Evolutionary conservation across 2,797 vertebrate species (phyloP), one percentile per base, ranked within the genome.

Genomic region (Peromyscus melanophrys): DNA sequence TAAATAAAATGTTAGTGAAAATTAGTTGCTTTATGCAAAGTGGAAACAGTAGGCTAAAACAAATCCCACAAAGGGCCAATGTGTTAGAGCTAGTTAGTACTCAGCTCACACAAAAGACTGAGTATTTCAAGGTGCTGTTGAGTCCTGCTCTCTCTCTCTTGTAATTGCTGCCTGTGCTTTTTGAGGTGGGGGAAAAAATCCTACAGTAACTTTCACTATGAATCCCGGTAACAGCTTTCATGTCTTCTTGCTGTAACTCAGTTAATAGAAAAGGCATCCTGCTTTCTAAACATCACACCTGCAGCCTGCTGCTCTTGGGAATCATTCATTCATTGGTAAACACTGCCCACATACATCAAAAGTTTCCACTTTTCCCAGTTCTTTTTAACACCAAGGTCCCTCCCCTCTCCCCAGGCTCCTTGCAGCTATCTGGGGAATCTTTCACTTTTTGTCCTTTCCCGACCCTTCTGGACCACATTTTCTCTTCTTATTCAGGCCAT

Each of bases 401-500:
- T 98, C 99, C 98, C 97, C 97, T 98, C 99, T 99, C 99, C 98
- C 98, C 98, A 98, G 99, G 99, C 98, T 98, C 97, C 99, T 99
- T 98, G 98, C 99, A 98, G 99, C 99, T 99, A 99, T 99, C 98
- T 98, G 99, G 98, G 99, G 99, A 99, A 98, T 99, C 99, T 99
- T 99, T 99, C 99, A 99, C 99, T 99, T 99, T 99, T 99, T 99
- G 99, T 99, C 99, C 99, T 98, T 98, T 98, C 95, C 97, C 76
- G 98, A 98, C 98, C 98, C 99, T 99, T 98, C 98, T 98, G 98
- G 99, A 98, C 99, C 99, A 98, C 98, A 99, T 99, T 99, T 99
- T 99, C 98, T 94, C 98, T 99, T 99, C 99, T 99, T 98, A 99
- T 99, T 99, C 99, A 99, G 98, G 99, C 99, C 99, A 99, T 99